Conservation (phyloP, 2,888 invertebrate genomes). For the Synanthedon myopaeformis region DNA sequence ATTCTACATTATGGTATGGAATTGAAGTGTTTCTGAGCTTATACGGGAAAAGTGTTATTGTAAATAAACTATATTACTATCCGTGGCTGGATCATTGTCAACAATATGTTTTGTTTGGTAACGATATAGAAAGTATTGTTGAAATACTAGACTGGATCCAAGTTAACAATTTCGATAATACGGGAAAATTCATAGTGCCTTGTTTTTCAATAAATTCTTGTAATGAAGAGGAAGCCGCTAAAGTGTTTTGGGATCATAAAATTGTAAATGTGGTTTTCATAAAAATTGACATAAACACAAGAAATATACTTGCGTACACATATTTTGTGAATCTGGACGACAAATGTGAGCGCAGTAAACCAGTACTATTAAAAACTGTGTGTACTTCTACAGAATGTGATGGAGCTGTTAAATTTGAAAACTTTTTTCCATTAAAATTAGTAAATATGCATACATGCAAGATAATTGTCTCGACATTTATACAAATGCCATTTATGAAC, state of each 20-base stretch:
- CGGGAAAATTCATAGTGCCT: constrained; percentile 39
- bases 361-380: constrained; percentile 21
- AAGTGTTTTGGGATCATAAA: constrained; percentile 35
- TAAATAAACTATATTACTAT: constrained; percentile 24
- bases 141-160: constrained; percentile 26
- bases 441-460: constrained; percentile 35
- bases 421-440: constrained; percentile 34
- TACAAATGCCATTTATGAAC: constrained; percentile 40
- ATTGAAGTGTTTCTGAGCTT: constrained; percentile 28
- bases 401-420: constrained; percentile 8
- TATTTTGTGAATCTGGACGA: constrained; percentile 34
- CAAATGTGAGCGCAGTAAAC: constrained; percentile 26
- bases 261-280: constrained; percentile 41
- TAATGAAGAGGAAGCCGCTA: constrained; percentile 27
- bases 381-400: constrained; percentile 10
- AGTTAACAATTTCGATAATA: constrained; percentile 31
- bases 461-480: constrained; percentile 39
- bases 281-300: constrained; percentile 12
- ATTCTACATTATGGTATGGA: constrained; percentile 26
- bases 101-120: constrained; percentile 39
- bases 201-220: constrained; percentile 36
- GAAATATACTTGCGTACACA: constrained; percentile 15
- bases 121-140: constrained; percentile 20
- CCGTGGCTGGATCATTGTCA: constrained; percentile 4
- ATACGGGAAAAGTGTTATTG: constrained; percentile 29